Evolutionary conservation across 1,140 invertebrate species (phyloP), one percentile per base, ranked within the genome.

Genomic region (Orius insidiosus): DNA sequence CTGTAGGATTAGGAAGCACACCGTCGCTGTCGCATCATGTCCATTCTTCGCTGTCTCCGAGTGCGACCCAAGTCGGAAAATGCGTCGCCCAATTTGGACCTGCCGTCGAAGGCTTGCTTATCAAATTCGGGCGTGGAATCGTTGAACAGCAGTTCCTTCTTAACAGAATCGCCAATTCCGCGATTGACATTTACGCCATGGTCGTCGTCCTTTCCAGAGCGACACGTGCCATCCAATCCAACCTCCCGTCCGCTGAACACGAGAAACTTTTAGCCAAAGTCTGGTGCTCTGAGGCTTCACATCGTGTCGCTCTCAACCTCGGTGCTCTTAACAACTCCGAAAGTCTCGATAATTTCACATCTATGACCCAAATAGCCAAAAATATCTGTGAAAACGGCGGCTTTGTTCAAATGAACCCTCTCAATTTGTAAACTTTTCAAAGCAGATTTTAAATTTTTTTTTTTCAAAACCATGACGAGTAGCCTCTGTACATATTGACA

Each of bases 131-230:
- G 10, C 86, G 83, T 62, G 74, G 71, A 58, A 84, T 97, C 50
- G 78, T 78, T 49, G 80, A 97, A 53, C 75, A 96, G 59, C 95
- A 99, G 68, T 90, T 87, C 61, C 61, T 94, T 41, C 66, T 98
- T 3, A 92, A 92, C 58, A 70, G 86, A 52, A 66, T 98, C 48
- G 85, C 94, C 0, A 76, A 88, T 60, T 72, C 84, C 35, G 85
- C 90, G 19, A 89, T 98, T 52, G 92, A 98, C 64, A 85, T 84
- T 11, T 98, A 94, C 63, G 72, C 78, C 1, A 87, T 89, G 74
- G 74, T 76, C 24, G 78, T 78, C 16, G 79, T 85, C 13, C 64
- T 98, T 42, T 93, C 92, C 5, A 69, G 95, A 56, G 80, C 86
- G 10, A 76, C 78, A 9, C 65, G 72, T 46, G 71, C 89, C 34